Base-by-base conservation (phyloP, 2,113 vertebrate species). In the Osmerus mordax region DNA sequence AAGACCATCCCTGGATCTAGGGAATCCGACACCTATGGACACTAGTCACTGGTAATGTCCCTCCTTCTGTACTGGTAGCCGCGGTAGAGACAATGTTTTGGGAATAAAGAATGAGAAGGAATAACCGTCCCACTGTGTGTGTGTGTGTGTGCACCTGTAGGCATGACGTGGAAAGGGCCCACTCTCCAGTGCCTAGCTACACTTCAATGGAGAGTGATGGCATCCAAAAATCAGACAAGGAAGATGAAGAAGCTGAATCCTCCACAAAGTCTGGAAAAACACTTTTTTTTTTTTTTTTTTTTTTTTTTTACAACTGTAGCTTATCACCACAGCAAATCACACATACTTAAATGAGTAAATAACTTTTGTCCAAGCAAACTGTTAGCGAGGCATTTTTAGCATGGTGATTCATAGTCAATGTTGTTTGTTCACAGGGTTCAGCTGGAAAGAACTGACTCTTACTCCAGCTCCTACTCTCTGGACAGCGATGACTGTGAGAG, bases 401-500 rank as follows among this genome's bases (percentile, higher is more conserved):
- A n/a, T 56, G 62, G 9, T 16, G 16, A 63, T 63, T 63, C 7
- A 18, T n/a, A 8, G 28, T 36, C 64, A 9, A 47, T 21, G 36
- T 21, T n/a, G n/a, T 47, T 3, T 41, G 23, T n/a, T 79, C 6
- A 67, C 47, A 90, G 89, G 23, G 29, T 89, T n/a, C 16, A 59
- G 23, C 70, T 85, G 68, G 36, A 72, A 1, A 83, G 81, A 82
- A 25, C 70, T 2, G 86, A 80, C 56, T 90, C 89, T 0, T 88
- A 61, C 76, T 90, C 89, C 0, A 89, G 84, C 78, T 77, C 76
- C 73, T 89, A 88, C 77, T 86, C 89, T 12, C 14, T 79, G 19
- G 84, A 90, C 83, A 90, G 89, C 59, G 84, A 90, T 0, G 83
- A 88, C 3, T 84, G 83, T 82, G 87, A 89, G 73, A 84, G 80